Base-by-base conservation (phyloP, 1,140 invertebrate species). In the Drosophila serrata region DNA sequence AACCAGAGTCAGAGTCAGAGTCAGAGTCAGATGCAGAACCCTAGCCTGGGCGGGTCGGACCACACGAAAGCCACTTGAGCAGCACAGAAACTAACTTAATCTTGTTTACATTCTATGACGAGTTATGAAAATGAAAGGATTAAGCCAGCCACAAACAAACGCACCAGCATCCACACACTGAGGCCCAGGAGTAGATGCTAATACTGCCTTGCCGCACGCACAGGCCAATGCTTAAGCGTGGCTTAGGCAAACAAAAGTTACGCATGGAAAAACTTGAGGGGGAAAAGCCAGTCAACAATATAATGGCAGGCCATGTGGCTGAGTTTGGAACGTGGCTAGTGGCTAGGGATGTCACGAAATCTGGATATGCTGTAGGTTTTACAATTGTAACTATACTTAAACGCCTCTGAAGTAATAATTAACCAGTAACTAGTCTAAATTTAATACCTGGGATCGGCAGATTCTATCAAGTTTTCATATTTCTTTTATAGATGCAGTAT, bases 101-200 rank as follows among this genome's bases (percentile, higher is more conserved):
- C 85, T 88, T 88, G 85, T 88, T 90, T 88, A 88, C 85, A 88
- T 85, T 90, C 85, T 84, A 90, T 90, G 81, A 90, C 85, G 85
- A 88, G 85, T 88, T 88, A 88, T 88, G 85, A 88, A 90, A 88
- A 88, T 88, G 85, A 88, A 88, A 88, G 85, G 85, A 84, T 88
- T 88, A 81, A 90, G 78, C 81, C 74, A 69, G 77, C 85, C 85
- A 90, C 81, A 88, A 81, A 90, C 84, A 88, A 90, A 85, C 64
- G 80, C 77, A 80, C 65, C 73, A 78, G 55, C 79, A 39, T 48
- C 65, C 61, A 63, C 15, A 76, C 56, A 56, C 79, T 31, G 58
- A 46, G 24, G 59, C 45, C 46, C 31, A 45, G 43, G 53, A 53
- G 49, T 31, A 29, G 55, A 78, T 56, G 48, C 43, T 65, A 62